phyloP scores from a whole-genome alignment of 2,888 invertebrate species.

The Toxonevra muliebris region DNA sequence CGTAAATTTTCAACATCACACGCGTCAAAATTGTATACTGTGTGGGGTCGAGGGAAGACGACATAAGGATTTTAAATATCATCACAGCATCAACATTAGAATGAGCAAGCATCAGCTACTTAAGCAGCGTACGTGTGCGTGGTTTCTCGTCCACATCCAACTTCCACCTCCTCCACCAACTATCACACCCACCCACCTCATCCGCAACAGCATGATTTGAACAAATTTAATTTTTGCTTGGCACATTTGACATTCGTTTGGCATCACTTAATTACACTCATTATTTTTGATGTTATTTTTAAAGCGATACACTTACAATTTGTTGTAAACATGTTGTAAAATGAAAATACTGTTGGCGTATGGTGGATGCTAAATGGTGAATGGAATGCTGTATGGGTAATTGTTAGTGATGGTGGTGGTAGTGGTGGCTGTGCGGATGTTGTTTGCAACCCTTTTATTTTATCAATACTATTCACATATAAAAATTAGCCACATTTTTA shows the following conservation, averaged over 20 bases:
- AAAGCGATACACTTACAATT: conserved; percentile 27
- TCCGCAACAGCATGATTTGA: not conserved
- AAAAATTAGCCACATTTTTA: not conserved
- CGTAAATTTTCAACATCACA: conserved; percentile 27
- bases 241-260: conserved; percentile 5
- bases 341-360: no score
- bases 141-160: not conserved
- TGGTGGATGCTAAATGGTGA: no score
- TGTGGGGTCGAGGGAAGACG: not conserved
- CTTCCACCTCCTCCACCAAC: not conserved
- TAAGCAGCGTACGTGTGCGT: conserved; percentile 16
- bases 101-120: conserved; percentile 18
- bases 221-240: conserved; percentile 1
- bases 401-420: no score
- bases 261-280: conserved; percentile 31
- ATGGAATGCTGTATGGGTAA: no score
- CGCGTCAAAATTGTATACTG: not conserved
- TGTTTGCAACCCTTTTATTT: no score
- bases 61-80: no score
- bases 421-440: no score
- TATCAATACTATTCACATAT: no score
- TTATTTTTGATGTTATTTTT: conserved; percentile 33
- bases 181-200: not conserved
- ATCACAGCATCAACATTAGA: no score
- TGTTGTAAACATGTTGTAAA: not conserved